Evolutionary conservation across 2,888 invertebrate genomes (phyloP), one percentile per base, ranked within the genome.

Genomic region (Tanytarsus gracilentus): DNA sequence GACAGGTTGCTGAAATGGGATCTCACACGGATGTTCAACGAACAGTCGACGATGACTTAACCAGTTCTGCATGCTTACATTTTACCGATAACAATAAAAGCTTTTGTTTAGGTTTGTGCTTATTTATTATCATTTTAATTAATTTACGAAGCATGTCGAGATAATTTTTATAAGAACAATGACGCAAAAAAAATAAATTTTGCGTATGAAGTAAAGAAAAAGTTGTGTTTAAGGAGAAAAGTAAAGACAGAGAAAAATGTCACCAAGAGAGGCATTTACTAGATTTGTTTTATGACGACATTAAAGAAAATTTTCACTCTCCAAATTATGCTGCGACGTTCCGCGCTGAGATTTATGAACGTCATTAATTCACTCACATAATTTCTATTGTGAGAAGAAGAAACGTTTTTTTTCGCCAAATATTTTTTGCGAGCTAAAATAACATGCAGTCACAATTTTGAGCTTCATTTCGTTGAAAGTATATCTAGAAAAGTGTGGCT

Each of bases 81-180:
- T 68, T 66, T 61, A 64, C 72, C 67, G 68, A 69, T 64, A 70
- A 73, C 67, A 72, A 72, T 67, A 71, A 70, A 69, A 63, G 61
- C 61, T 58, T 40, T 58, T 73, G 73, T 66, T 70, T 73, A 73
- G 73, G 73, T 73, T 73, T 73, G 73, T 73, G 71, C 67, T 67
- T 72, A 49, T 53, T 63, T 52, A 33, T 64, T 50, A 61, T 61
- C 50, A 61, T 62, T 61, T 33, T 63, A 60, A 33, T 60, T 33
- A 49, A 50, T 50, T 14, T 60, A 36, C n/a, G 36, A 29, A 33
- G 23, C 50, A 48, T 36, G 36, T 21, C 18, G 36, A 60, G 60
- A 60, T 60, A 60, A 60, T 27, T 60, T 39, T 36, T 18, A 21
- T 3, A 27, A 7, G 8, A 39, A 21, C 30, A 27, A 51, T 27